Percentiles rank a stretch among this genome's conserved stretches.
Conservation (phyloP, 1,140 invertebrate species). For the Hyphantria cunea region DNA sequence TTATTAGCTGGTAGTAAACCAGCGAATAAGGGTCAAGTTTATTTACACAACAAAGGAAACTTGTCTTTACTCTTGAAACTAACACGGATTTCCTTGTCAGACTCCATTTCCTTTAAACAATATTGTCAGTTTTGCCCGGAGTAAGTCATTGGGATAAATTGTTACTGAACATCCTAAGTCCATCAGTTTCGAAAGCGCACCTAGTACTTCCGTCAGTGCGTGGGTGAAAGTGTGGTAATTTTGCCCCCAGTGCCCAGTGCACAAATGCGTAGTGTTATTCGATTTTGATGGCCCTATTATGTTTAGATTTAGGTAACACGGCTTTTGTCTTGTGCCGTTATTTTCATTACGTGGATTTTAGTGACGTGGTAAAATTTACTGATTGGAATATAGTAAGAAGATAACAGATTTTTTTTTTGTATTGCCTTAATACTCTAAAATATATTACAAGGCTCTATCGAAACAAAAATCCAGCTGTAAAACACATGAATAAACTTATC, state of each 20-base stretch:
- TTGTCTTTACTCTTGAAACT: too few relatives aligned
- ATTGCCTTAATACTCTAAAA: too few relatives aligned
- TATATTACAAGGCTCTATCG: too few relatives aligned
- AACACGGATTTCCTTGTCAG: not conserved
- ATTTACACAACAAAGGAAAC: too few relatives aligned
- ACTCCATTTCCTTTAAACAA: not conserved
- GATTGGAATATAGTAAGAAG: too few relatives aligned
- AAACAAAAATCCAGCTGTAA: too few relatives aligned
- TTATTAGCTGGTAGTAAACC: too few relatives aligned
- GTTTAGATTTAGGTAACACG: slow-evolving; percentile 15
- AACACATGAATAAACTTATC: too few relatives aligned
- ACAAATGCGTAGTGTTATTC: slow-evolving; percentile 33
- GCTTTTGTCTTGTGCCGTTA: not conserved
- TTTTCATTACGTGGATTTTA: too few relatives aligned
- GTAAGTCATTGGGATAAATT: not conserved
- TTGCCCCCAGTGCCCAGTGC: slow-evolving; percentile 30
- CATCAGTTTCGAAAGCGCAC: slow-evolving; percentile 28
- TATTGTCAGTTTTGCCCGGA: not conserved
- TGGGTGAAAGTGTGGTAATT: slow-evolving; percentile 38
- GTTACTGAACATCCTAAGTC: not conserved
- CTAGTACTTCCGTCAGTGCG: slow-evolving; percentile 29
- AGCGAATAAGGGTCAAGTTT: too few relatives aligned
- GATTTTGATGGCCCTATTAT: slow-evolving; percentile 35
- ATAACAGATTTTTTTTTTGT: too few relatives aligned
- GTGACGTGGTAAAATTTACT: too few relatives aligned